These are phyloP conservation scores for Gulo gulo DNA, from an alignment of 2,113 vertebrate species.

Conservation along the genomic window DNA sequence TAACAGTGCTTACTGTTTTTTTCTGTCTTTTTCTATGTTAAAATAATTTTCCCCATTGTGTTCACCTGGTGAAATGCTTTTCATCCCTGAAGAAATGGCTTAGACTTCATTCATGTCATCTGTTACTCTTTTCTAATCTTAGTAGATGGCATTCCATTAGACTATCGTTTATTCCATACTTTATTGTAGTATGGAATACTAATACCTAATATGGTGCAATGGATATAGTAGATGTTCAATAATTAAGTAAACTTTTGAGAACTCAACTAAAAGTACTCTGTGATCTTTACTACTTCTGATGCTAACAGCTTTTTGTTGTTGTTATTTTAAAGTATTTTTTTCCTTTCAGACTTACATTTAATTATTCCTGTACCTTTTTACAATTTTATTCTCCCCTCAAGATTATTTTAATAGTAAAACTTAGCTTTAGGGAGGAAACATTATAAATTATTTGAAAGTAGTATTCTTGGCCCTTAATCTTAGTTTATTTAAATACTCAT, in stretches of 20 bases:
- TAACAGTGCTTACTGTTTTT: neutral
- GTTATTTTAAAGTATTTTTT: neutral
- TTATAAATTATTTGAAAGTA: constrained; percentile 8
- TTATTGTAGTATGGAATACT: neutral
- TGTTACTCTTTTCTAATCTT: neutral
- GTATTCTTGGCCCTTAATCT: neutral
- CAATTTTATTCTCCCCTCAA: neutral
- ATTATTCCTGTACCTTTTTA: neutral
- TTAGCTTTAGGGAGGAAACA: neutral
- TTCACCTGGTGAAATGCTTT: neutral
- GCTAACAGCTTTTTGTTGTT: neutral
- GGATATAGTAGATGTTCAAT: neutral
- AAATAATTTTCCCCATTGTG: neutral
- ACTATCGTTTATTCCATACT: neutral
- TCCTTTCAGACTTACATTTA: neutral
- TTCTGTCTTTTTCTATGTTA: neutral
- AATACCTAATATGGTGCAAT: neutral
- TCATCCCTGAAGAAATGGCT: neutral
- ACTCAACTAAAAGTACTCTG: neutral
- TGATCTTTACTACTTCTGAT: neutral
- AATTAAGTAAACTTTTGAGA: neutral
- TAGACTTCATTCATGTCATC: neutral
- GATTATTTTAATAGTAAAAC: constrained; percentile 27
- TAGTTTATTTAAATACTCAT: neutral
- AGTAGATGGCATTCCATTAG: neutral